phyloP scores from a whole-genome alignment of 1,140 invertebrate genomes.

The Plutomurus gul region DNA sequence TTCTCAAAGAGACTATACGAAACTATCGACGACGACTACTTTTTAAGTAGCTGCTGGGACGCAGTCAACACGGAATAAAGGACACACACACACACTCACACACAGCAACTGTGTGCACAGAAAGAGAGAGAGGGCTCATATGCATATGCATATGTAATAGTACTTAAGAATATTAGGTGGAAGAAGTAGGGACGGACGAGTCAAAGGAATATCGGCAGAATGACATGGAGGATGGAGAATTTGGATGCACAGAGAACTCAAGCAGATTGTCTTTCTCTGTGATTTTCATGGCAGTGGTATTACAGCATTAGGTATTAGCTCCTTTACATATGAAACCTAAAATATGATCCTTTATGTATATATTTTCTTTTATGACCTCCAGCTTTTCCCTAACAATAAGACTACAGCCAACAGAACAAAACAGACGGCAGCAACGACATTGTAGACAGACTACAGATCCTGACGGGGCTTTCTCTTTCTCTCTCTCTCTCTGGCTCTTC shows the following conservation, averaged over 20 bases:
- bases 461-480: not conserved
- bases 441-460: too few relatives aligned
- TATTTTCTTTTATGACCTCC: conserved; percentile 40
- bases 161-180: too few relatives aligned
- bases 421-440: not conserved
- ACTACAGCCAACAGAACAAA: not conserved
- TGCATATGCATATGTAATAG: too few relatives aligned
- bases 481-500: not conserved
- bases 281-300: conserved; percentile 29
- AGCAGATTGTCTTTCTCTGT: too few relatives aligned
- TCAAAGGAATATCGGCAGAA: too few relatives aligned
- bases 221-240: too few relatives aligned
- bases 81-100: too few relatives aligned
- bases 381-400: not conserved
- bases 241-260: too few relatives aligned
- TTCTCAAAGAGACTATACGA: conserved; percentile 9
- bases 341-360: conserved; percentile 43
- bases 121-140: too few relatives aligned
- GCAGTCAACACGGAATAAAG: too few relatives aligned
- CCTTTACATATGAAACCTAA: conserved; percentile 18
- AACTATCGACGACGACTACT: not conserved
- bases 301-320: conserved; percentile 3
- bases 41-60: not conserved
- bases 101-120: too few relatives aligned
- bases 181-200: too few relatives aligned